Base-by-base conservation (phyloP, 2,797 vertebrate genomes). In the Myripristis jacobus region DNA sequence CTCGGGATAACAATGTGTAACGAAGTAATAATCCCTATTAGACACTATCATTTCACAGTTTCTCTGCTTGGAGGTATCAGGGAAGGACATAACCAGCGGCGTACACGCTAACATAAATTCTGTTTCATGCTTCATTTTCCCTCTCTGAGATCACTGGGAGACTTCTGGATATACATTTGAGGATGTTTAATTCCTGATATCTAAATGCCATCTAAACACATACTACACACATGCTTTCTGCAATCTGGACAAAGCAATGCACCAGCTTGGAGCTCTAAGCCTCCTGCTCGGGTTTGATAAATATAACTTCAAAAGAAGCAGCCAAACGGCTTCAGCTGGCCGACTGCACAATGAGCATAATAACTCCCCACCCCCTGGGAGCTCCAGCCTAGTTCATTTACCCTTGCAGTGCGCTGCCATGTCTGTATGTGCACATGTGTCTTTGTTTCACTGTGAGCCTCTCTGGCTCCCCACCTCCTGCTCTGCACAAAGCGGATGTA, bases 221-320 rank as follows among this genome's bases (percentile, higher is more conserved):
- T 58, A 19, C 19, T 25, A 36, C 77, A 77, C 76, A 75, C 78
- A 79, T 63, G 82, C 65, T 16, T 70, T 76, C 70, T 68, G 79
- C 81, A 73, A 82, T 73, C 75, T 80, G 85, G 90, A 91, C 87
- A 90, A 89, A 92, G 88, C 68, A 48, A 70, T 80, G 82, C 77
- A 77, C 75, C 89, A 89, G 85, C 82, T 79, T 77, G 66, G 65
- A 80, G 84, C 61, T 78, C 82, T 90, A 84, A 90, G 90, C 89
- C 90, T 91, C 87, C 89, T 87, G 90, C 90, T 90, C 81, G 25
- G 70, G 90, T 83, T 91, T 90, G 91, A 92, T 92, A 92, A 92
- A 92, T 92, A 90, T 91, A 92, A 92, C 92, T 93, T 92, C 92
- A 93, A 93, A 92, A 91, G 90, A 89, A 91, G 89, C 89, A 91